Percentiles rank a stretch among this genome's conserved stretches.
These are phyloP conservation scores for Patella pellucida DNA, from an alignment of 2,888 invertebrate genomes.

Conservation along the genomic window DNA sequence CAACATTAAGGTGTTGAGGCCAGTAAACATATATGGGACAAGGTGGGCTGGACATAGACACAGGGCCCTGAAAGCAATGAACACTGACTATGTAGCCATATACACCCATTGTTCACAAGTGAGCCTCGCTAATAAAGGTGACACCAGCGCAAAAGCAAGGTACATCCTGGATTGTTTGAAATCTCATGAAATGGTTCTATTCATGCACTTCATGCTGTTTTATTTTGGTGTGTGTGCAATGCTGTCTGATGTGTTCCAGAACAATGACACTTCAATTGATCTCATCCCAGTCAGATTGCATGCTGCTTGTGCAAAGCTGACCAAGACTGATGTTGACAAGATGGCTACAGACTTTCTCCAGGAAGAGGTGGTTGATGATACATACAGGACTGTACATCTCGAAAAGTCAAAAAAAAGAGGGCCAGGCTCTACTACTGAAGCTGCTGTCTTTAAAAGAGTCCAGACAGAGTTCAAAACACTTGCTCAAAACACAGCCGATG, in stretches of 20 bases:
- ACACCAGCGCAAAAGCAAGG: no score
- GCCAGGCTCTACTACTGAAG: background rate
- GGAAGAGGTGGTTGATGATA: background rate
- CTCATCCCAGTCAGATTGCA: constrained; percentile 11
- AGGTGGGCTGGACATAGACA: constrained; percentile 13
- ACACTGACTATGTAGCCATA: background rate
- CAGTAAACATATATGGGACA: constrained; percentile 6
- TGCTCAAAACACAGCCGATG: no score
- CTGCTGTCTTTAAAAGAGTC: background rate
- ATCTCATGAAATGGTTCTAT: constrained; percentile 11
- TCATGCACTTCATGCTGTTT: constrained; percentile 10
- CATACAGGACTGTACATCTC: constrained; percentile 2
- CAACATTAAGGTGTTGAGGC: constrained; percentile 4
- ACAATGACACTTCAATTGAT: constrained; percentile 15
- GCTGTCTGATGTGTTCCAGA: constrained; percentile 12
- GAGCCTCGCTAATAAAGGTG: no score
- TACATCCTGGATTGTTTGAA: background rate
- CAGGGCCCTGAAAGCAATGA: no score
- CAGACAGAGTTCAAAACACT: no score
- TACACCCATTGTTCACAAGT: no score
- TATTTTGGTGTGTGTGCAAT: constrained; percentile 7
- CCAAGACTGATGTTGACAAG: constrained; percentile 9
- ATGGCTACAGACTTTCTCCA: constrained; percentile 8
- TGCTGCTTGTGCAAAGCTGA: constrained; percentile 11
- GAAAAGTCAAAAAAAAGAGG: background rate